Conservation (phyloP, 2,797 vertebrate species). For the Cyprinella venusta region DNA sequence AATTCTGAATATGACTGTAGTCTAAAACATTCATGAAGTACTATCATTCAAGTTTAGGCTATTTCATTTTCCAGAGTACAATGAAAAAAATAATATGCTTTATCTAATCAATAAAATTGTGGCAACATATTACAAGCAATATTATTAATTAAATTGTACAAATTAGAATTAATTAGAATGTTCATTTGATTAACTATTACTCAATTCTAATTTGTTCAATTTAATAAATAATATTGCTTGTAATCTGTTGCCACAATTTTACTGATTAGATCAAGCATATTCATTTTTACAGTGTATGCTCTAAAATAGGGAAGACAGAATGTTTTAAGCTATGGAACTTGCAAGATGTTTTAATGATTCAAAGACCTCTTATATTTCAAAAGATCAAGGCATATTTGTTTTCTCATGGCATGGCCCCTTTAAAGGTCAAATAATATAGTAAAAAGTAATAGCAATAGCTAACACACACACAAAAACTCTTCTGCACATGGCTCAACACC, state of each 20-base stretch:
- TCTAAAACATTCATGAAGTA: not conserved
- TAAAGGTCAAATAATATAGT: not conserved
- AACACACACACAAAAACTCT: not conserved
- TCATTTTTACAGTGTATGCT: too few relatives aligned
- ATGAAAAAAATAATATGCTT: too few relatives aligned
- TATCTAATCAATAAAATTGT: too few relatives aligned
- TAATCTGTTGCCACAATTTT: too few relatives aligned
- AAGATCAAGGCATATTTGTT: not conserved
- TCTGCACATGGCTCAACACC: slow-evolving; percentile 36
- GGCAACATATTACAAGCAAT: too few relatives aligned
- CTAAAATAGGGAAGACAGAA: not conserved
- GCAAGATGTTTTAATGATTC: not conserved
- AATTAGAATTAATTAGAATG: too few relatives aligned
- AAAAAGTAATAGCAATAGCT: not conserved
- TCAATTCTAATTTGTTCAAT: too few relatives aligned
- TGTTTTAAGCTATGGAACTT: not conserved
- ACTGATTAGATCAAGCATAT: too few relatives aligned
- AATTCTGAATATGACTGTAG: not conserved
- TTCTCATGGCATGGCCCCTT: not conserved
- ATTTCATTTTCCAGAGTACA: not conserved
- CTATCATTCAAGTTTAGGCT: not conserved
- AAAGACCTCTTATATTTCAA: not conserved
- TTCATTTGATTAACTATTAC: too few relatives aligned
- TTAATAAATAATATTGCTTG: too few relatives aligned
- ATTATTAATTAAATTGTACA: too few relatives aligned